Evolutionary conservation across 2,797 vertebrate species (phyloP).

Genomic region (Dermochelys coriacea): DNA sequence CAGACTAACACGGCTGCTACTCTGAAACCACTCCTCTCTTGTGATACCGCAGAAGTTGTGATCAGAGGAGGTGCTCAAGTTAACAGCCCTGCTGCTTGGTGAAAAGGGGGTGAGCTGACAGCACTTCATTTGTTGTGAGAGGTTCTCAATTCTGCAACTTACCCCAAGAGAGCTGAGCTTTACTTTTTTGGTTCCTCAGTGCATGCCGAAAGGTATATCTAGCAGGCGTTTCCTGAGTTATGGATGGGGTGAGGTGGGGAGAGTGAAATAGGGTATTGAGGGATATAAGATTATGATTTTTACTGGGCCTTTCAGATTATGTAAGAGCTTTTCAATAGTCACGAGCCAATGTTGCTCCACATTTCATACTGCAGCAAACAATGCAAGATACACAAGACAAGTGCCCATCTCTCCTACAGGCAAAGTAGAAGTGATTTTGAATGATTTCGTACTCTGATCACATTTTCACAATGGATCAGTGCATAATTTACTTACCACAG

Average conservation of each 20-base stretch:
- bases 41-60: background rate
- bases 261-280: background rate
- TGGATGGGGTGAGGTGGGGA: background rate
- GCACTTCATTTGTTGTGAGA: background rate
- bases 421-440: background rate
- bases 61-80: background rate
- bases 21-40: background rate
- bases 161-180: background rate
- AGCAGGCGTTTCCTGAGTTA: background rate
- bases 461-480: background rate
- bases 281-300: background rate
- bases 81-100: background rate
- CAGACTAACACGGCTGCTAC: too few relatives aligned
- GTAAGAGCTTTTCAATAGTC: background rate
- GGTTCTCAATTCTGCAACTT: background rate
- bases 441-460: background rate
- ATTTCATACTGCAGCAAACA: background rate
- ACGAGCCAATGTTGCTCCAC: background rate
- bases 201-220: background rate
- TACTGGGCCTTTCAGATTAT: background rate
- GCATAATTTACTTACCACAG: background rate
- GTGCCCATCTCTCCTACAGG: background rate
- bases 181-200: background rate
- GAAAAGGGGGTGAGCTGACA: background rate
- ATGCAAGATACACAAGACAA: background rate